phyloP scores from a whole-genome alignment of 2,797 vertebrate genomes.

The Rousettus madagascariensis region DNA sequence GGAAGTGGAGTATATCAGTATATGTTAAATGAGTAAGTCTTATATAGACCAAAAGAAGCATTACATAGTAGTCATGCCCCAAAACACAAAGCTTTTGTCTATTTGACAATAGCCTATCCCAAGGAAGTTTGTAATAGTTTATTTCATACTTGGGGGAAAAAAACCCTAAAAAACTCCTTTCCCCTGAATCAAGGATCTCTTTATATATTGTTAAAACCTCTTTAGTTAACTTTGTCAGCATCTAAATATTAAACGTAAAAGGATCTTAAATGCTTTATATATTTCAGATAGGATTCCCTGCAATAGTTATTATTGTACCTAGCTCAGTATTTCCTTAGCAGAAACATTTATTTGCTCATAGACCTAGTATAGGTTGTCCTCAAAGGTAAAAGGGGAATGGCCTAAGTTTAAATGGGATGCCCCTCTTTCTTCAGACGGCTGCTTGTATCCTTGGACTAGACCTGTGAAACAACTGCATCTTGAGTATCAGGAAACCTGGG shows the following conservation, averaged over 20 bases:
- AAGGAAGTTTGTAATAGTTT: background rate
- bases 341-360: conserved; percentile 16
- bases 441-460: background rate
- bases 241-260: background rate
- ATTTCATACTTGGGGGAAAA: too few relatives aligned
- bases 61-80: background rate
- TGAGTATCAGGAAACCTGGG: background rate
- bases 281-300: background rate
- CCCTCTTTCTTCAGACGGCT: background rate
- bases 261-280: background rate
- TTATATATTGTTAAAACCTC: background rate
- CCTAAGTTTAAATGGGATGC: background rate
- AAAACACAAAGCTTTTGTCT: background rate
- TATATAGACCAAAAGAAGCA: background rate
- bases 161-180: background rate
- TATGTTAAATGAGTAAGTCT: background rate
- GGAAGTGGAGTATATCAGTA: background rate
- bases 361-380: background rate
- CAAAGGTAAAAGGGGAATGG: background rate
- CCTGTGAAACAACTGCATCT: background rate
- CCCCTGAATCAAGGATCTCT: background rate
- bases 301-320: background rate
- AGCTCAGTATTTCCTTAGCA: background rate
- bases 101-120: background rate
- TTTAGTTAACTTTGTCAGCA: background rate